phyloP scores from a whole-genome alignment of 2,113 vertebrate species.

The Marmota flaviventris region DNA sequence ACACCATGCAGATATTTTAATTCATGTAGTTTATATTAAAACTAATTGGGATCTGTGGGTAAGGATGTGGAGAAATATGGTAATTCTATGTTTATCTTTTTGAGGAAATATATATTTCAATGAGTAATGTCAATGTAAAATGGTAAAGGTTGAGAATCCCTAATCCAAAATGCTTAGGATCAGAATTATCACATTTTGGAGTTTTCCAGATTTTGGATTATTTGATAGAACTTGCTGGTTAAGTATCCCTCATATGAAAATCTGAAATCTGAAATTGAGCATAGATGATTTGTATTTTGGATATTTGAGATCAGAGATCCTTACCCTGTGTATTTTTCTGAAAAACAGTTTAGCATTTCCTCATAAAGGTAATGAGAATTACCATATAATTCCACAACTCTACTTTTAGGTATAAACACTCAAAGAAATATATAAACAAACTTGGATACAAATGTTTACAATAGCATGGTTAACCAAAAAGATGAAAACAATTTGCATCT shows the following conservation, averaged over 20 bases:
- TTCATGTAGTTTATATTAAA: neutral
- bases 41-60: neutral
- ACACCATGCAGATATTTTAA: neutral
- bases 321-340: neutral
- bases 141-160: neutral
- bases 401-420: neutral
- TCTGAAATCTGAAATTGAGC: neutral
- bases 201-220: no score
- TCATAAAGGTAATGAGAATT: neutral
- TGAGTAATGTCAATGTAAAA: no score
- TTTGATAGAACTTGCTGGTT: no score
- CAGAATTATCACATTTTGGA: no score
- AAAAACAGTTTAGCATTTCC: neutral
- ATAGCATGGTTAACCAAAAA: neutral
- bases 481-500: no score
- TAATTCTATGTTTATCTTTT: no score
- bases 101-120: no score
- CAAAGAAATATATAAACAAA: constrained; percentile 26
- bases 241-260: no score
- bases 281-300: neutral
- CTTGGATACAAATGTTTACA: neutral
- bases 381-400: neutral
- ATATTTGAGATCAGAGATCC: neutral
- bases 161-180: no score
- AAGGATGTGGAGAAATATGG: neutral